Base-by-base conservation (phyloP, 2,113 vertebrate species). In the Gallinago media region DNA sequence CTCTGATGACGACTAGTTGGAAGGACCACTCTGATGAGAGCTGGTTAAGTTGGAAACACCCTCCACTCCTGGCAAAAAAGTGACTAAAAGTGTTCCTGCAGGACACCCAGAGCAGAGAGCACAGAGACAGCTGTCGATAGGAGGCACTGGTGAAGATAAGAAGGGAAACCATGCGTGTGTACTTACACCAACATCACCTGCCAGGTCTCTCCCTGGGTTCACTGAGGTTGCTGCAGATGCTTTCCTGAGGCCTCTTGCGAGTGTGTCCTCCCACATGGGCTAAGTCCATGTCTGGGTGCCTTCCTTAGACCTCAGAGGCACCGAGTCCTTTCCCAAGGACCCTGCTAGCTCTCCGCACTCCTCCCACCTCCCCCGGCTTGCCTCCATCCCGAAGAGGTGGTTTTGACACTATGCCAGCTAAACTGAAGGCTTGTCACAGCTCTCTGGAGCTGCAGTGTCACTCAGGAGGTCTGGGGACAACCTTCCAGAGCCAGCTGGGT, bases 101-200 rank as follows among this genome's bases (percentile, higher is more conserved):
- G 47, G 73, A 31, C 32, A 47, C 5, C 10, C 47, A 67, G 84
- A 49, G 76, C 79, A 84, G 76, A 61, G 26, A 76, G 44, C 72
- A 42, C 75, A 23, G 59, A 3, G 61, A 76, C 49, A 87, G 55
- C 46, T 36, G 55, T 27, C 55, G 44, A 4, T 32, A 58, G 63
- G 76, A 81, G 46, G 55, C 3, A 5, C 13, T 20, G 34, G 25
- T 59, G 62, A 44, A 68, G 54, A 63, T 74, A n/a, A 4, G 4
- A 58, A 68, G 82, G 66, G 44, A 75, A 83, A 76, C 11, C 50
- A 71, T n/a, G 19, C 9, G 4, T 3, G 6, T n/a, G 21, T 89
- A 85, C 90, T 96, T 74, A 93, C 74, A 88, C 70, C 78, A 72
- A 44, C 68, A 85, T 59, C 70, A 87, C 70, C 80, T 55, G 66